Conservation (phyloP, 1,140 invertebrate genomes). For the Dendroctonus ponderosae region DNA sequence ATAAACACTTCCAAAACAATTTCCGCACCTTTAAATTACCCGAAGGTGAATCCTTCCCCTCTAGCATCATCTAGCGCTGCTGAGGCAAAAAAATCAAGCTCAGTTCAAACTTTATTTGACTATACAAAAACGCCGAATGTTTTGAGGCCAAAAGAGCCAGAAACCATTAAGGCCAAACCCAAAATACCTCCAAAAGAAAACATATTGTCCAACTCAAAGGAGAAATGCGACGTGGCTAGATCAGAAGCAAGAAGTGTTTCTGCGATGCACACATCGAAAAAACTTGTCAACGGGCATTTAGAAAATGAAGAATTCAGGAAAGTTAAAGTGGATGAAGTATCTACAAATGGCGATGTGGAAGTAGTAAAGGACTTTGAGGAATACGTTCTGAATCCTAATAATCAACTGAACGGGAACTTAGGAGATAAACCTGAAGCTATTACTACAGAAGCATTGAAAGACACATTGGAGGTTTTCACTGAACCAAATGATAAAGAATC, state of each 20-base stretch:
- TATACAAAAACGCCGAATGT: conserved; percentile 29
- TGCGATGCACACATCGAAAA: conserved; percentile 1
- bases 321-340: conserved; percentile 12
- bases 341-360: conserved; percentile 5
- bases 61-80: too few relatives aligned
- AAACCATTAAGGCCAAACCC: not conserved
- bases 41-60: too few relatives aligned
- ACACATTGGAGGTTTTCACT: too few relatives aligned
- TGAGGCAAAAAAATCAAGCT: too few relatives aligned
- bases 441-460: too few relatives aligned
- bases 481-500: too few relatives aligned
- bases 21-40: too few relatives aligned
- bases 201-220: not conserved
- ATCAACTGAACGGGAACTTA: not conserved
- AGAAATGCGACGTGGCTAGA: not conserved
- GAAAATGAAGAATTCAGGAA: conserved; percentile 12
- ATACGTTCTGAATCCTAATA: not conserved
- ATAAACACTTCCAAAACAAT: too few relatives aligned
- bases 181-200: not conserved
- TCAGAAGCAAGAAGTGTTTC: conserved; percentile 10
- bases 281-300: conserved; percentile 5
- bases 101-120: conserved; percentile 13
- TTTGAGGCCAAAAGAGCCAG: conserved; percentile 23
- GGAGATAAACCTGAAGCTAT: too few relatives aligned
- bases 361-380: conserved; percentile 13